phyloP scores from a whole-genome alignment of 2,113 vertebrate genomes.

The Tragulus kanchil region DNA sequence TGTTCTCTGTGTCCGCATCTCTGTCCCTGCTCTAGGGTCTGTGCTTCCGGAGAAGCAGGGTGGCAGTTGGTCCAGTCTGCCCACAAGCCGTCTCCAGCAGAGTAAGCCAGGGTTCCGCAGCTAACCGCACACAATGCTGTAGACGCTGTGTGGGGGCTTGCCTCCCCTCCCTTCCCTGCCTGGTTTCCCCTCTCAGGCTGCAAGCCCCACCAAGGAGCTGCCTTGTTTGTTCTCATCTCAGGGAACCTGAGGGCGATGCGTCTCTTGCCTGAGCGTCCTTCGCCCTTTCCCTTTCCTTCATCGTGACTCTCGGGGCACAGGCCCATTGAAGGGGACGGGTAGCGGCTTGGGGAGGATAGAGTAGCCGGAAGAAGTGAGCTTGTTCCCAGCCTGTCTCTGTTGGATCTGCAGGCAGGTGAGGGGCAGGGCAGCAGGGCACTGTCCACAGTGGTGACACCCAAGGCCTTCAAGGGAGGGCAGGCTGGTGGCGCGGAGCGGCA shows the following conservation, averaged over 20 bases:
- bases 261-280: background rate
- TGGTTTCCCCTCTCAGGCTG: background rate
- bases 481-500: background rate
- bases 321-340: background rate
- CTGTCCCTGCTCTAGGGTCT: background rate
- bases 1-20: background rate
- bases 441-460: rapidly evolving
- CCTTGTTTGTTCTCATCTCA: background rate
- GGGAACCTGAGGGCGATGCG: background rate
- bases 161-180: background rate
- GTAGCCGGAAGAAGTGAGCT: background rate
- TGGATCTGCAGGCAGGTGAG: background rate
- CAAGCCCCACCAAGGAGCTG: background rate
- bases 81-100: background rate
- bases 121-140: background rate
- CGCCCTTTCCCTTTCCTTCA: too few relatives aligned
- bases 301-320: background rate
- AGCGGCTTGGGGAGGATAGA: background rate
- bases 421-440: background rate
- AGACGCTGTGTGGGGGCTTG: background rate
- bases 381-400: background rate
- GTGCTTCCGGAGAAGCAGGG: background rate
- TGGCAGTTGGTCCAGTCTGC: background rate
- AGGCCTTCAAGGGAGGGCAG: background rate
- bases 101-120: background rate